Evolutionary conservation across 2,888 invertebrate species (phyloP).

Genomic region (Lithophane leautieri): DNA sequence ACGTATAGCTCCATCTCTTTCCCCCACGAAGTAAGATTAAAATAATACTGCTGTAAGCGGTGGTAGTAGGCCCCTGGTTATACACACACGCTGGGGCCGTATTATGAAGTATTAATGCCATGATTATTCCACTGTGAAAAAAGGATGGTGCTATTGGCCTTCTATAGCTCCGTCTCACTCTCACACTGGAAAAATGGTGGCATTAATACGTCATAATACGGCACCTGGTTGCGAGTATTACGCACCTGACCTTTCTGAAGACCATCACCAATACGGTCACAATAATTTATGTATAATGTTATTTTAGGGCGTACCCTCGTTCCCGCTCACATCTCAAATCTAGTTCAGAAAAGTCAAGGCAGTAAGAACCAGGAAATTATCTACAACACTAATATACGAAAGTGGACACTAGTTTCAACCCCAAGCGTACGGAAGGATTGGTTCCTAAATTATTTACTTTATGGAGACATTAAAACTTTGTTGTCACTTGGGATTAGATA

Average conservation of each 20-base stretch:
- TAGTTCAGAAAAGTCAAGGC: not conserved
- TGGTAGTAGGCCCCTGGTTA: not conserved
- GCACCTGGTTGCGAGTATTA: not conserved
- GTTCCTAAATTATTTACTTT: slow-evolving; percentile 49
- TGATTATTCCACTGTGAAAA: too few species aligned
- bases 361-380: not conserved
- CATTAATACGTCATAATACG: too few species aligned
- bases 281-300: too few species aligned
- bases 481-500: slow-evolving; percentile 7
- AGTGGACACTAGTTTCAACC: slow-evolving; percentile 10
- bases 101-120: too few species aligned
- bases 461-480: slow-evolving; percentile 30
- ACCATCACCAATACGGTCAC: not conserved
- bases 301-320: too few species aligned
- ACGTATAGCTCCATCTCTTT: too few species aligned
- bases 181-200: too few species aligned
- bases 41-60: too few species aligned
- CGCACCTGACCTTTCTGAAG: not conserved
- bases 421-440: slow-evolving; percentile 31
- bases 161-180: too few species aligned
- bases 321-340: not conserved
- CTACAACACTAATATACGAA: slow-evolving; percentile 4
- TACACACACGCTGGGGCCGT: not conserved
- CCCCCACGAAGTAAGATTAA: too few species aligned
- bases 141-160: too few species aligned